Evolutionary conservation across 2,113 vertebrate genomes (phyloP), one percentile per base, ranked within the genome.

Genomic region (Cryptotis parvus): DNA sequence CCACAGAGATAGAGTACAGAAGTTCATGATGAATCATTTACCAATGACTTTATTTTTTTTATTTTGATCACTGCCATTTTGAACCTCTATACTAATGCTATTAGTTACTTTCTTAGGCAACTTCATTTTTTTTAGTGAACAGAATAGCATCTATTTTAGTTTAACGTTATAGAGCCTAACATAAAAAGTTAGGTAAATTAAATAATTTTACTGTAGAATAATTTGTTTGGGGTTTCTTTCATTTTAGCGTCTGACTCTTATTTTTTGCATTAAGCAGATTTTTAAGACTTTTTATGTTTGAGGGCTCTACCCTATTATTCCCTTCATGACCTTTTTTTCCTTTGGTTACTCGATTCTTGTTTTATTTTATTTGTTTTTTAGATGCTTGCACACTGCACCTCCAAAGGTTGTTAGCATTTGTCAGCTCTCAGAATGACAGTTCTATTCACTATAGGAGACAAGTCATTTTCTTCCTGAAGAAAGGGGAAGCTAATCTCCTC

Each of bases 401-500:
- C 89, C 92, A 96, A 94, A 96, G 95, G 97, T 95, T 96, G 97
- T 98, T 98, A 98, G 94, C 97, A 97, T 98, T 97, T 97, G 97
- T 98, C 97, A 98, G 93, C 94, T 95, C 92, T 93, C 93, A 77
- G 97, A 97, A 96, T 98, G 97, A 98, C 97, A 98, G 97, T 95
- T 97, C 95, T 96, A 97, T 97, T 98, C 97, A 97, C 95, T 96
- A 79, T 81, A 95, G 95, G 95, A 97, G 97, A 98, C 97, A 97
- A 98, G 97, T 97, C 96, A 97, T 98, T 97, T 98, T 98, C 90
- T 96, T 76, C 94, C 95, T 88, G 84, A 97, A 97, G 97, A 97
- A 97, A 97, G 95, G 93, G 94, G 94, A 98, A 97, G 97, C 96
- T 98, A 98, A 97, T 98, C 97, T 97, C 97, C 97, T 97, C 97